Evolutionary conservation across 2,797 vertebrate genomes (phyloP).

Genomic region (Hypotaenidia okinawae): DNA sequence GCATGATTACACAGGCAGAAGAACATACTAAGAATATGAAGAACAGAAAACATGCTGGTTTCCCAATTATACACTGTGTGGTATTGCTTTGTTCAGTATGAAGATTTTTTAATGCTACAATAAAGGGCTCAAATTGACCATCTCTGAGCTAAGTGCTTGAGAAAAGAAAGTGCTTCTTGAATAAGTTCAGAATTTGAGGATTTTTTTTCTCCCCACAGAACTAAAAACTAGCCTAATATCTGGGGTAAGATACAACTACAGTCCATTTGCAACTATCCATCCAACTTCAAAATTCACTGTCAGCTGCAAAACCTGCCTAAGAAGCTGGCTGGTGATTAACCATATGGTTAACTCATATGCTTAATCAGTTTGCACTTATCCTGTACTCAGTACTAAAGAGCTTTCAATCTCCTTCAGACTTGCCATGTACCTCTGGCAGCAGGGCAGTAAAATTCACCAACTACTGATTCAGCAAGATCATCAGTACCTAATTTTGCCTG

Average conservation of each 20-base stretch:
- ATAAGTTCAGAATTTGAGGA: background rate
- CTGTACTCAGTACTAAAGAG: background rate
- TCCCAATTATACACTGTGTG: background rate
- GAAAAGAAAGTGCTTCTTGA: background rate
- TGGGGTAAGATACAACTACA: background rate
- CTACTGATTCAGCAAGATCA: background rate
- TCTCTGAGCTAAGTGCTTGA: background rate
- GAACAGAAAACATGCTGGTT: background rate
- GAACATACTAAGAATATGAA: background rate
- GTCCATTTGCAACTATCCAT: background rate
- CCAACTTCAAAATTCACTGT: background rate
- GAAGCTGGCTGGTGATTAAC: background rate
- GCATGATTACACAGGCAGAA: background rate
- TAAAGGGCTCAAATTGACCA: background rate
- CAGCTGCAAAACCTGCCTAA: background rate
- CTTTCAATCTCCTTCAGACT: background rate
- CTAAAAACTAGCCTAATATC: background rate
- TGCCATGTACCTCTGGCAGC: background rate
- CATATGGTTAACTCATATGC: background rate
- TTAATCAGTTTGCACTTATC: background rate
- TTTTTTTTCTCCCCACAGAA: background rate
- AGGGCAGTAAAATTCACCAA: background rate
- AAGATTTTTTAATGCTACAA: background rate
- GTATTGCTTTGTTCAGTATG: background rate
- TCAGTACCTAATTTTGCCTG: background rate